These are phyloP conservation scores for Cantharis rustica DNA, from an alignment of 2,888 invertebrate species.

Conservation along the genomic window DNA sequence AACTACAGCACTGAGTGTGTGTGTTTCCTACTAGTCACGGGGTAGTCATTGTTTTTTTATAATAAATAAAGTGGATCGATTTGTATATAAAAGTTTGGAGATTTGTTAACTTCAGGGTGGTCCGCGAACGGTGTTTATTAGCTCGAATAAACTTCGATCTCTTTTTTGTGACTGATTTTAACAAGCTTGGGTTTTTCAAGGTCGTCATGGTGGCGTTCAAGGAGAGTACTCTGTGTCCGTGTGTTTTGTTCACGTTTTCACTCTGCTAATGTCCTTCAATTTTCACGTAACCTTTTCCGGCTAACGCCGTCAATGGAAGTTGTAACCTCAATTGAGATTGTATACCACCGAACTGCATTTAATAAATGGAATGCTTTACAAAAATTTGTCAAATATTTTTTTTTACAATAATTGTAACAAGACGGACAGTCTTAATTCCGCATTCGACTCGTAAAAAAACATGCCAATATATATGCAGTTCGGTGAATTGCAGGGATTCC, in stretches of 20 bases:
- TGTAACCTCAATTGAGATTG: not conserved
- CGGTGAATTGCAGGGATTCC: not conserved
- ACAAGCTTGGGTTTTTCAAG: not conserved
- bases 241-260: not conserved
- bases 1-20: conserved; percentile 40
- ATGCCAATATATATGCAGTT: not conserved
- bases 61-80: conserved; percentile 5
- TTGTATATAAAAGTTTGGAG: conserved; percentile 15
- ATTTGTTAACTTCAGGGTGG: not conserved
- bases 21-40: conserved; percentile 52
- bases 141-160: not conserved
- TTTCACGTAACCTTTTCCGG: not conserved
- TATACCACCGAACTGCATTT: not conserved
- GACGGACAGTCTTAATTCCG: too few relatives aligned
- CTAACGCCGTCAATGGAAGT: not conserved
- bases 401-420: too few relatives aligned
- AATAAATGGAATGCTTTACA: not conserved
- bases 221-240: not conserved
- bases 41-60: conserved; percentile 41
- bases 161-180: not conserved
- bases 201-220: not conserved
- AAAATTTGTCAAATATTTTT: too few relatives aligned
- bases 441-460: too few relatives aligned
- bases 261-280: not conserved
- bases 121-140: not conserved